A percentile compares a stretch with the other conserved stretches of the same genome.
Evolutionary conservation across 2,113 vertebrate genomes (phyloP).

Genomic region (Chlorodrepanis virens): DNA sequence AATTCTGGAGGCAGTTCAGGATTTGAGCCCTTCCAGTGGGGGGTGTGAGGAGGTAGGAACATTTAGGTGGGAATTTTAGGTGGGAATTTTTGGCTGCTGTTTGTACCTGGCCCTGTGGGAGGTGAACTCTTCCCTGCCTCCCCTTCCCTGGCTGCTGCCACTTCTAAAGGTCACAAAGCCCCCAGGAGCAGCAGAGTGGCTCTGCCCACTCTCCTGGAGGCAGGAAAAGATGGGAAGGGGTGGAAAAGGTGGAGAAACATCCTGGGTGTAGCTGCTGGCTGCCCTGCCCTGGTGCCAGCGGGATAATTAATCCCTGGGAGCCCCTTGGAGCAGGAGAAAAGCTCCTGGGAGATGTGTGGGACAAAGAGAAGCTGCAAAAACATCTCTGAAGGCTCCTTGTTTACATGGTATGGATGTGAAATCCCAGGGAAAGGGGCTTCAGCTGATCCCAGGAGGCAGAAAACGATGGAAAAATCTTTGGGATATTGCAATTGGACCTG

Average conservation of each 20-base stretch:
- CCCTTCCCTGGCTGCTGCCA: not conserved
- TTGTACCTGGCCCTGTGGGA: rapidly evolving
- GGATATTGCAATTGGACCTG: rapidly evolving
- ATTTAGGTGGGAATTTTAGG: not conserved
- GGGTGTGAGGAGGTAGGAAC: rapidly evolving
- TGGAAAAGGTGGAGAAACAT: not conserved
- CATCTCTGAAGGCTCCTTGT: conserved; percentile 28
- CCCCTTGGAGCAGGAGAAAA: not conserved
- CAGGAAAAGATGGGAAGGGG: not conserved
- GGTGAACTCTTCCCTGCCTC: not conserved
- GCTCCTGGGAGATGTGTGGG: not conserved
- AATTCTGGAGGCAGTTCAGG: not conserved
- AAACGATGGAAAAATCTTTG: not conserved
- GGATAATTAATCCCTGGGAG: conserved; percentile 31
- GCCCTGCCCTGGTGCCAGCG: not conserved
- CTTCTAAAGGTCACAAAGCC: not conserved
- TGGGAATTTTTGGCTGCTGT: not conserved
- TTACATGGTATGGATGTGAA: rapidly evolving
- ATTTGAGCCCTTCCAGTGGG: not conserved
- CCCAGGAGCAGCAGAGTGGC: not conserved
- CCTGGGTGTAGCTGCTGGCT: not conserved
- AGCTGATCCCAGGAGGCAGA: not conserved
- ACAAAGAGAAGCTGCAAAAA: not conserved
- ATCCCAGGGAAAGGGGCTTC: not conserved
- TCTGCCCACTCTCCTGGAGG: not conserved